Base-by-base conservation (phyloP, 2,797 vertebrate species). In the Myripristis jacobus region DNA sequence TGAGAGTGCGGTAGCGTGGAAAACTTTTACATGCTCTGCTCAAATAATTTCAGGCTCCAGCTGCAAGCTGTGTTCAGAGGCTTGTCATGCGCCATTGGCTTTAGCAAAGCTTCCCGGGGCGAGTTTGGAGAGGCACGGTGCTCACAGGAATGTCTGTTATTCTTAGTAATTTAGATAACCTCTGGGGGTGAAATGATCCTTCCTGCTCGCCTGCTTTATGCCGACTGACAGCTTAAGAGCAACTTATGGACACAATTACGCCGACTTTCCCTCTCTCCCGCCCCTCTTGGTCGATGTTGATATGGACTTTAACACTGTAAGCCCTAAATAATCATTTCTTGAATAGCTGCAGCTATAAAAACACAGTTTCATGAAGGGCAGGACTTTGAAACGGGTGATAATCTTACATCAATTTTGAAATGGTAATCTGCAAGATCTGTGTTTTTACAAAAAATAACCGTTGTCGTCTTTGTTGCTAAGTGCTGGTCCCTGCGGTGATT, bases 71-170 rank as follows among this genome's bases (percentile, higher is more conserved):
- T 52, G 65, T 62, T 73, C 65, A 63, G 58, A 65, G 60, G 53
- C 18, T 12, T 50, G 82, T 87, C 86, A 78, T 67, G 80, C 57
- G 24, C 67, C 47, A 3, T 38, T 70, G 78, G 68, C 69, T 68
- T 73, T 12, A 64, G 25, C 7, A 13, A 86, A 85, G 70, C 73
- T 75, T 85, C 82, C 73, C 2, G 77, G 44, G 62, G 75, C 57
- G 70, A 77, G 75, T 75, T 68, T 66, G 66, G 65, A 78, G 79
- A 83, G 76, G 82, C 19, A 47, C 68, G 55, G 71, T 80, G 69
- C 68, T 86, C 66, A 27, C 55, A 86, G 84, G 85, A 92, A 89
- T 85, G 84, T 82, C 77, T 85, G 81, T 82, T 91, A 61, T 89
- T 92, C 87, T 88, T 77, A 80, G 80, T 55, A 58, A 66, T 86